phyloP scores from a whole-genome alignment of 2,888 invertebrate species.

The Lithophane leautieri region DNA sequence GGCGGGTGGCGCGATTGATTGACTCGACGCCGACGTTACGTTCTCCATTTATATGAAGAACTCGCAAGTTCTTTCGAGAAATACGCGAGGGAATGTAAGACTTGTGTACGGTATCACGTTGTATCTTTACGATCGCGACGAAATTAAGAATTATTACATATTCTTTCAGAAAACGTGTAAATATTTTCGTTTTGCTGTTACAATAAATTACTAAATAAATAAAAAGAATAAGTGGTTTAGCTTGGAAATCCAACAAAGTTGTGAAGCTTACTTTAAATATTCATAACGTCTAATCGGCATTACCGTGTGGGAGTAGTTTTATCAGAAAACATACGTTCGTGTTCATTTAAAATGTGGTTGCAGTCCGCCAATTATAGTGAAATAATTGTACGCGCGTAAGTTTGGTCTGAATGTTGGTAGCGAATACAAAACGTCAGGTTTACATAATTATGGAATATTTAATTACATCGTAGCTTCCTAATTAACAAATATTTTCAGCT shows the following conservation, averaged over 20 bases:
- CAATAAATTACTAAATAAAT: constrained; percentile 16
- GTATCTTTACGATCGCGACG: constrained; percentile 46
- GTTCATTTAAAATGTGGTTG: constrained; percentile 70
- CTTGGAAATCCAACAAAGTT: constrained; percentile 23
- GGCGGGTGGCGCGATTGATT: constrained; percentile 82
- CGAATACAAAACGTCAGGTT: constrained; percentile 43
- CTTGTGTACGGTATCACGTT: constrained; percentile 25
- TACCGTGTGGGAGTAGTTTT: constrained; percentile 48
- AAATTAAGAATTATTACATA: constrained; percentile 53
- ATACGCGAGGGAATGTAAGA: constrained; percentile 68
- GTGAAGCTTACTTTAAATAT: constrained; percentile 32
- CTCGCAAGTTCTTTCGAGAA: constrained; percentile 74
- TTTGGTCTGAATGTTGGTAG: constrained; percentile 53
- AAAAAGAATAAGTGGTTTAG: constrained; percentile 6
- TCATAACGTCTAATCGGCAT: constrained; percentile 40
- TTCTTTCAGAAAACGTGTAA: constrained; percentile 12
- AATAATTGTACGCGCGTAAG: constrained; percentile 58
- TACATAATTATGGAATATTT: constrained; percentile 59
- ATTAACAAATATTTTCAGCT: constrained; percentile 57
- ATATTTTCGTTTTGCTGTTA: constrained; percentile 14
- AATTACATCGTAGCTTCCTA: constrained; percentile 54
- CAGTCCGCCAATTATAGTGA: constrained; percentile 65
- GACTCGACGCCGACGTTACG: constrained; percentile 82
- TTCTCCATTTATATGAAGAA: constrained; percentile 86
- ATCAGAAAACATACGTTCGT: constrained; percentile 67